Evolutionary conservation across 2,888 invertebrate genomes (phyloP).

Genomic region (Agrochola macilenta): DNA sequence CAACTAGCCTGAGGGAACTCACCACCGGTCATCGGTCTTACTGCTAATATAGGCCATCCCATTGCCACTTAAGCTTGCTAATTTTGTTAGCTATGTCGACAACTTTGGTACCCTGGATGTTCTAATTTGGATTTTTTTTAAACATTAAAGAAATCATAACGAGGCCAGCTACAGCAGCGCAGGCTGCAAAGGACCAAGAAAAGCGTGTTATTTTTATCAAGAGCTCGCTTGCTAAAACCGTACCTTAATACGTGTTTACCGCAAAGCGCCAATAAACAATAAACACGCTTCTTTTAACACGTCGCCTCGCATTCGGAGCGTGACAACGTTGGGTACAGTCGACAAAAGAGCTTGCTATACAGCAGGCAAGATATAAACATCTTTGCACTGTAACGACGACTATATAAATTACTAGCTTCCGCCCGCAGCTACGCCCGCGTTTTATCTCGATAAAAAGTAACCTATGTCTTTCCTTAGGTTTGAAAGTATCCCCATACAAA

Average conservation of each 20-base stretch:
- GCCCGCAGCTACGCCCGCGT: too few relatives aligned
- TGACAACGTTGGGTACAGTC: conserved; percentile 42
- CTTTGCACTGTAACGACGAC: neutral
- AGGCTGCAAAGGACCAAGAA: neutral
- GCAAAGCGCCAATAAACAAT: conserved; percentile 60
- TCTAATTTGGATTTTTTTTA: neutral
- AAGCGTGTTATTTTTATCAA: conserved; percentile 15
- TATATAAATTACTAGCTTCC: neutral
- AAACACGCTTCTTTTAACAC: conserved; percentile 66
- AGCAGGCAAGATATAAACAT: neutral
- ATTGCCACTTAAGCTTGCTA: too few relatives aligned
- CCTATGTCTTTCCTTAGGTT: too few relatives aligned
- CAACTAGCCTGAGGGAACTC: too few relatives aligned
- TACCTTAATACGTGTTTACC: conserved; percentile 56
- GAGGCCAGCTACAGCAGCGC: neutral
- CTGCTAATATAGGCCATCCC: too few relatives aligned
- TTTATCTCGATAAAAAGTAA: too few relatives aligned
- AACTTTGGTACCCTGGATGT: too few relatives aligned
- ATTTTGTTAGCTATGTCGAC: too few relatives aligned
- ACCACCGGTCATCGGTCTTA: too few relatives aligned
- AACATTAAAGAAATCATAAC: neutral
- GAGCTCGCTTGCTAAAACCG: conserved; percentile 43
- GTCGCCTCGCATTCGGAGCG: conserved; percentile 46
- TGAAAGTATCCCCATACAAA: too few relatives aligned
- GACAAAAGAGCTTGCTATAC: neutral